These are phyloP conservation scores for Rhingia rostrata DNA, from an alignment of 2,888 invertebrate species.

Conservation along the genomic window DNA sequence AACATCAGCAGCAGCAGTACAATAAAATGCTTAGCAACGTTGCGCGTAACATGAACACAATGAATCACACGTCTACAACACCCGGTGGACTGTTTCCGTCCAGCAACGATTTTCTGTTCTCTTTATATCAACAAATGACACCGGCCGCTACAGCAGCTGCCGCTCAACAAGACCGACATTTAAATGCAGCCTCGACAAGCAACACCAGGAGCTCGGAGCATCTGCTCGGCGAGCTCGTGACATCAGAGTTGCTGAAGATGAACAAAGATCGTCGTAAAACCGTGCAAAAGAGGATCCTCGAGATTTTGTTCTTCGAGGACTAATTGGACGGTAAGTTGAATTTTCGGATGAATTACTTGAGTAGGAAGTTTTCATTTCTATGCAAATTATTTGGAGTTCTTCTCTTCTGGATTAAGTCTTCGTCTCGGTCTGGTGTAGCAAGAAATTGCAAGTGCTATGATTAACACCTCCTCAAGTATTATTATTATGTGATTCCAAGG, in stretches of 20 bases:
- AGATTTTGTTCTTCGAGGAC: slow-evolving; percentile 83
- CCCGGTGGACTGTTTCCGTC: slow-evolving; percentile 79
- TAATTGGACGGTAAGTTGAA: slow-evolving; percentile 68
- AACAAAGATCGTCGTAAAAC: slow-evolving; percentile 81
- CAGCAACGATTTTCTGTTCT: slow-evolving; percentile 81
- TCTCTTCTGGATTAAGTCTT: too few relatives aligned
- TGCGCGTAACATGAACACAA: slow-evolving; percentile 51
- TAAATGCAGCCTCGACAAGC: slow-evolving; percentile 66
- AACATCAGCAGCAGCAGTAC: slow-evolving; percentile 72
- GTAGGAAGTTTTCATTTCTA: not conserved
- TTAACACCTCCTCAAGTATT: too few relatives aligned
- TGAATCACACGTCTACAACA: slow-evolving; percentile 71
- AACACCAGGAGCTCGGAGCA: slow-evolving; percentile 81
- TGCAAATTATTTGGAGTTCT: not conserved
- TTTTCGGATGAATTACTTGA: too few relatives aligned
- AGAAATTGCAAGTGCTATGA: too few relatives aligned
- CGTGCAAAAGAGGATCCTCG: slow-evolving; percentile 82
- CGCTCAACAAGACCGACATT: slow-evolving; percentile 78
- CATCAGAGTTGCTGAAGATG: slow-evolving; percentile 82
- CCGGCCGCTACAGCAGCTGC: slow-evolving; percentile 76
- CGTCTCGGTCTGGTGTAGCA: too few relatives aligned
- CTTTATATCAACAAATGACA: slow-evolving; percentile 81
- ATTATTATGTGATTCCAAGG: too few relatives aligned
- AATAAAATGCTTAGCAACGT: slow-evolving; percentile 62
- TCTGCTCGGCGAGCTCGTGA: slow-evolving; percentile 82